Base-by-base conservation (phyloP, 2,113 vertebrate genomes). In the Pelodiscus sinensis region DNA sequence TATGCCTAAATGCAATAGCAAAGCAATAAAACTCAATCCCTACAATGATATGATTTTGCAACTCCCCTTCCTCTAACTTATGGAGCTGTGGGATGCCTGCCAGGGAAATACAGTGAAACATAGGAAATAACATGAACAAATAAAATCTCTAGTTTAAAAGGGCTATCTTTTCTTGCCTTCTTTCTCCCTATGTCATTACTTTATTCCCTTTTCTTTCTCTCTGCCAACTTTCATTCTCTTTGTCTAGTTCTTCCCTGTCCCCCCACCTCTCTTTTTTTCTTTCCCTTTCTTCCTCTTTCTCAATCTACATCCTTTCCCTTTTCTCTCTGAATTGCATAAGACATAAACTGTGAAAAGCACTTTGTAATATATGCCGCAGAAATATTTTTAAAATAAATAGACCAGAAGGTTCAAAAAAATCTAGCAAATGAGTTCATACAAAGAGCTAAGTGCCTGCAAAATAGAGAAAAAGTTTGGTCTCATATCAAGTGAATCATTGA, bases 1-100 rank as follows among this genome's bases (percentile, higher is more conserved):
- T 54, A 94, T 92, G 57, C 77, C 86, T 94, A 96, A 96, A 90
- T 96, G 89, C 93, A 94, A 94, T 84, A 93, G 93, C 56, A 94
- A 82, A 94, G 92, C 86, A 94, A 92, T 96, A 95, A 96, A 97
- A 92, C 82, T 35, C 77, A 95, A 86, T 94, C 92, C 89, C 51
- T 94, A 50, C 89, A 94, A 94, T 89, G 92, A 91, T 82, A 87
- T 89, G 90, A 85, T 94, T 84, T 52, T 80, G 52, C 95, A 95
- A 97, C 90, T 94, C 94, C 86, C 92, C 88, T 91, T 90, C 84
- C 84, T 90, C 50, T 85, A 81, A 82, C 82, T 94, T 93, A 94
- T 75, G 90, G 84, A 89, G 86, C 19, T 0, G 21, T 84, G 77
- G 92, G 94, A 93, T 90, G 82, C 71, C 89, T 96, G 96, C 93